These are phyloP conservation scores for Sinotaia quadrata DNA, from an alignment of 2,888 invertebrate species.

Conservation along the genomic window DNA sequence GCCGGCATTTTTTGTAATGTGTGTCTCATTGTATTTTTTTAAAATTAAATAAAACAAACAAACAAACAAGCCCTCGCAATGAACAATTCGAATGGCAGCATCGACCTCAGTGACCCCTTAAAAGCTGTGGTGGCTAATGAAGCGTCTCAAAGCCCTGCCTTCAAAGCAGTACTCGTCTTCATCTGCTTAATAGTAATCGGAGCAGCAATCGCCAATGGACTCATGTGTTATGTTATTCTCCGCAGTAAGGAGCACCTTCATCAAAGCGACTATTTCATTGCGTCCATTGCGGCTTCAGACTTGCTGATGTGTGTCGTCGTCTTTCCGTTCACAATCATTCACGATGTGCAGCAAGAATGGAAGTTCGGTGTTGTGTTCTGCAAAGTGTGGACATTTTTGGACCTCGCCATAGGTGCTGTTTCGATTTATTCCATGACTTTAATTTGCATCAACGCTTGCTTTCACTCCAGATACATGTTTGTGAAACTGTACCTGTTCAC, in stretches of 20 bases:
- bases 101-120: too few relatives aligned
- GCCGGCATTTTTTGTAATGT: too few relatives aligned
- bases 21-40: too few relatives aligned
- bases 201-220: slow-evolving; percentile 15
- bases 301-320: slow-evolving; percentile 16
- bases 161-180: too few relatives aligned
- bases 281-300: slow-evolving; percentile 12
- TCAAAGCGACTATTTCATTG: slow-evolving; percentile 5
- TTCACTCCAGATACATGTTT: slow-evolving; percentile 4
- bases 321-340: slow-evolving; percentile 2
- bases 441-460: slow-evolving; percentile 21
- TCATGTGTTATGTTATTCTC: slow-evolving; percentile 6
- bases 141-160: too few relatives aligned
- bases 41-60: too few relatives aligned
- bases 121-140: too few relatives aligned
- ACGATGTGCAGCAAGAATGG: not conserved
- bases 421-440: slow-evolving; percentile 13
- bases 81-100: too few relatives aligned
- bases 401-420: slow-evolving; percentile 8
- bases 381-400: slow-evolving; percentile 7
- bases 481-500: not conserved
- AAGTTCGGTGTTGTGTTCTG: not conserved
- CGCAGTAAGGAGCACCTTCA: not conserved
- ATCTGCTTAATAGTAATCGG: slow-evolving; percentile 3
- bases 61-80: too few relatives aligned